These are phyloP conservation scores for Antigone vipio DNA, from an alignment of 2,113 vertebrate genomes.

Conservation along the genomic window DNA sequence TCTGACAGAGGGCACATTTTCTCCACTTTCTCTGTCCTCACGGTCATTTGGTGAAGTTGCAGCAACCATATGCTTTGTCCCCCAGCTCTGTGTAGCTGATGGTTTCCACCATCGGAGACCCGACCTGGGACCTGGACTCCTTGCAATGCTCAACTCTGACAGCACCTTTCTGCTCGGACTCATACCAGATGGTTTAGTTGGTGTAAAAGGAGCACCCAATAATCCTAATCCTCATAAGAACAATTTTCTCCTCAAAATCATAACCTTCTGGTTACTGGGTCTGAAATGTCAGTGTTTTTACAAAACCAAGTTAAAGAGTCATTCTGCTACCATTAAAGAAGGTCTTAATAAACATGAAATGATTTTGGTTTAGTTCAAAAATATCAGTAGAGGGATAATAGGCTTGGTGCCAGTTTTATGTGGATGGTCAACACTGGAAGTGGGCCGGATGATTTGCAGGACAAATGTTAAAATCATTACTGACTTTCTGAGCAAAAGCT, in stretches of 20 bases:
- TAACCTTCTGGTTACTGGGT: background rate
- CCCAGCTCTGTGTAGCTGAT: background rate
- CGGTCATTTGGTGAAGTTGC: background rate
- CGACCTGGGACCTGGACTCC: background rate
- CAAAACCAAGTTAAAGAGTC: background rate
- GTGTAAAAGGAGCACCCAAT: background rate
- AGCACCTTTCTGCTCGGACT: background rate
- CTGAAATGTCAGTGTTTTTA: background rate
- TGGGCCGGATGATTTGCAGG: fast-evolving
- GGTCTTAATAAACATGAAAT: background rate
- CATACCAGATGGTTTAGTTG: background rate
- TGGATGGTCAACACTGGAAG: background rate
- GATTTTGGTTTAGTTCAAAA: background rate
- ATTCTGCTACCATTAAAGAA: background rate
- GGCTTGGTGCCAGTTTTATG: fast-evolving
- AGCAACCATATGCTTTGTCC: background rate
- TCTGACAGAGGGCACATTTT: background rate
- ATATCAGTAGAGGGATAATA: background rate
- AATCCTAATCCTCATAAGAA: background rate
- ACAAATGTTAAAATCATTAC: background rate
- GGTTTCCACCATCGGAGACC: background rate
- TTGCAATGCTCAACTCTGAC: background rate
- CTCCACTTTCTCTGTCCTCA: background rate
- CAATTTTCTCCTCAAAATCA: background rate
- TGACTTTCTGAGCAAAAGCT: background rate